Percentiles rank a stretch among this genome's conserved stretches.
Conservation (phyloP, 2,888 invertebrate genomes). For the Deilephila elpenor region DNA sequence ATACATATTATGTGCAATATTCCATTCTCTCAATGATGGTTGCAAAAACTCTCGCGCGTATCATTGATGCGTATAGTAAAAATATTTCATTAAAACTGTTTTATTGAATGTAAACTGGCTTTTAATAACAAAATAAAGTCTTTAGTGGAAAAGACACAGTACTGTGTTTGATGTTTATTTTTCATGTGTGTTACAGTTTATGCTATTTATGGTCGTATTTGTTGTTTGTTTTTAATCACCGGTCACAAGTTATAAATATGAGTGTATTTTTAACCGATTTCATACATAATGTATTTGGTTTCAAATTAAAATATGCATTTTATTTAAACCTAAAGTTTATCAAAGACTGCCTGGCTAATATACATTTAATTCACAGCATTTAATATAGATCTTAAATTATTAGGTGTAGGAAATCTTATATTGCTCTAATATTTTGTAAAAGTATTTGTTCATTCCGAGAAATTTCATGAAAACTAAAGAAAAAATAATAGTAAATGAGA, state of each 20-base stretch:
- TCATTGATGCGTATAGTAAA: slow-evolving; percentile 20
- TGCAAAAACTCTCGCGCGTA: background rate
- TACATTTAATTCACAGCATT: too few species aligned
- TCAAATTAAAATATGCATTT: too few species aligned
- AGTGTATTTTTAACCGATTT: background rate
- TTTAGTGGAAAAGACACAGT: slow-evolving; percentile 14
- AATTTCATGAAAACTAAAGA: too few species aligned
- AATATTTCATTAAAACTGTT: slow-evolving; percentile 30
- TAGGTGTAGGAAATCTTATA: too few species aligned
- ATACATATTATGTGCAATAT: background rate
- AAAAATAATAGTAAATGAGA: too few species aligned
- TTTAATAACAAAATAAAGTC: slow-evolving; percentile 22
- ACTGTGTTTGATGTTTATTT: slow-evolving; percentile 17
- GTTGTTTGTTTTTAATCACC: background rate
- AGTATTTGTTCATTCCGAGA: too few species aligned
- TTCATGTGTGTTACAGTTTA: slow-evolving; percentile 8
- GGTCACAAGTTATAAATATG: background rate
- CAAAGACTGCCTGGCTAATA: too few species aligned
- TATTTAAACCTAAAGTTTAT: too few species aligned
- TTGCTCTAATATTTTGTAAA: too few species aligned
- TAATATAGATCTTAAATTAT: too few species aligned
- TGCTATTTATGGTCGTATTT: slow-evolving; percentile 14
- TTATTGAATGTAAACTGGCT: slow-evolving; percentile 23
- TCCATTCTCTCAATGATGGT: background rate
- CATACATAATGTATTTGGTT: too few species aligned